phyloP scores from a whole-genome alignment of 2,797 vertebrate genomes.

The Takifugu ocellatus region DNA sequence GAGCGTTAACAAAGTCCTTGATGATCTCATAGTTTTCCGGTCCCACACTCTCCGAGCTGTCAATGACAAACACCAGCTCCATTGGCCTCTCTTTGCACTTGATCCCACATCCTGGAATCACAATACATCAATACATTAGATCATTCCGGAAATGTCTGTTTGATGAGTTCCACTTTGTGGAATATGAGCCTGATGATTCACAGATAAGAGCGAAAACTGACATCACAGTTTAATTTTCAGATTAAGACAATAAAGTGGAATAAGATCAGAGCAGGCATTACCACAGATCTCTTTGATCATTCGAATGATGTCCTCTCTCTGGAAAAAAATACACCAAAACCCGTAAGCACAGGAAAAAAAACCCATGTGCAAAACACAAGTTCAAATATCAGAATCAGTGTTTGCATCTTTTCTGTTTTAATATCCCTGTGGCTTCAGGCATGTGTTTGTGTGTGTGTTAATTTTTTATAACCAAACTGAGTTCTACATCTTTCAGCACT shows the following conservation, averaged over 20 bases:
- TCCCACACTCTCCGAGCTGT: constrained; percentile 92
- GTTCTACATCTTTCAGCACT: no score
- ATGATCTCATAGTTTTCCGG: constrained; percentile 91
- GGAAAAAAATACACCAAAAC: constrained; percentile 43
- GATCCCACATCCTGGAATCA: constrained; percentile 83
- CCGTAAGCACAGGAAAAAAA: constrained; percentile 9
- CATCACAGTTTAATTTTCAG: constrained; percentile 12
- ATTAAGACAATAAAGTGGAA: constrained; percentile 22
- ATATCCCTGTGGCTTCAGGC: no score
- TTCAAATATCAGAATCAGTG: background rate
- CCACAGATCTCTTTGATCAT: constrained; percentile 91
- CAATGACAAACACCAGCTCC: constrained; percentile 93
- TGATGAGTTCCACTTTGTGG: constrained; percentile 18
- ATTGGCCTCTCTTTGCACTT: constrained; percentile 91
- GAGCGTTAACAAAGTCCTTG: constrained; percentile 85
- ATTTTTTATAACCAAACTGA: no score
- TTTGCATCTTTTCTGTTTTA: background rate
- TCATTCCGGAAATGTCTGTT: constrained; percentile 24
- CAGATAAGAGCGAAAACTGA: constrained; percentile 30
- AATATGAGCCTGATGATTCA: constrained; percentile 30
- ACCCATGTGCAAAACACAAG: background rate
- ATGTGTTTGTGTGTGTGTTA: no score
- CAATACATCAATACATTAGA: constrained; percentile 37
- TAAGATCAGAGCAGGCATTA: constrained; percentile 61
- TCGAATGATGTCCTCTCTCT: constrained; percentile 89